Percentiles rank a stretch among this genome's conserved stretches.
Conservation (phyloP, 2,888 invertebrate genomes). For the Pandemis corylana region DNA sequence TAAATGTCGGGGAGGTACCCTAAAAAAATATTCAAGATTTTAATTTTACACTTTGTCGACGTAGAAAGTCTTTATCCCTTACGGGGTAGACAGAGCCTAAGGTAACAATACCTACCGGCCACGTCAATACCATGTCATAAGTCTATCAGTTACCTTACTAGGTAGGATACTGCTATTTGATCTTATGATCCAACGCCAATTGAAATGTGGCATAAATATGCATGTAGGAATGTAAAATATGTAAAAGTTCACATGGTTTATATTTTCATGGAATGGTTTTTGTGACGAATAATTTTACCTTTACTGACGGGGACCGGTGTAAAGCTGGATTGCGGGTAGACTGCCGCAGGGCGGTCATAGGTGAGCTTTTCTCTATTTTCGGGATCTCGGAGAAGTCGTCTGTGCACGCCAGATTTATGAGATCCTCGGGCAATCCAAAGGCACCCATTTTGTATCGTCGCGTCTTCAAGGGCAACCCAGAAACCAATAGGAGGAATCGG, state of each 20-base stretch:
- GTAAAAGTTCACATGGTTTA: not conserved
- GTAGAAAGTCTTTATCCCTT: too few relatives aligned
- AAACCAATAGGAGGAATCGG: slow-evolving; percentile 93
- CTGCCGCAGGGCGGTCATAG: slow-evolving; percentile 88
- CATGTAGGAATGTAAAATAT: too few relatives aligned
- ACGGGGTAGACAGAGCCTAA: too few relatives aligned
- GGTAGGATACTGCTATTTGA: too few relatives aligned
- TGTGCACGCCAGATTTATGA: slow-evolving; percentile 92
- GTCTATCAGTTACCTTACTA: too few relatives aligned
- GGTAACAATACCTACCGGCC: too few relatives aligned
- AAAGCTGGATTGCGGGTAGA: slow-evolving; percentile 90
- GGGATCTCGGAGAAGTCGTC: slow-evolving; percentile 89
- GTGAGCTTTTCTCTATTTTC: slow-evolving; percentile 86
- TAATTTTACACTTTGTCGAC: too few relatives aligned
- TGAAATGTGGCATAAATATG: too few relatives aligned
- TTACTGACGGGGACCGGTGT: slow-evolving; percentile 92
- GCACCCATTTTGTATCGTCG: slow-evolving; percentile 97
- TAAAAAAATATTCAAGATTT: too few relatives aligned
- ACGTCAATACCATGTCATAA: too few relatives aligned
- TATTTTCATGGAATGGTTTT: not conserved
- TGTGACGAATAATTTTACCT: slow-evolving; percentile 82
- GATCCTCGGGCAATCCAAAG: slow-evolving; percentile 96
- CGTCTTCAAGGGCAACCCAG: slow-evolving; percentile 98
- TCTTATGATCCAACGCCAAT: too few relatives aligned
- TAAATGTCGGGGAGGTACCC: too few relatives aligned